Evolutionary conservation across 2,888 invertebrate genomes (phyloP), one percentile per base, ranked within the genome.

Genomic region (Isotomurus palustris): DNA sequence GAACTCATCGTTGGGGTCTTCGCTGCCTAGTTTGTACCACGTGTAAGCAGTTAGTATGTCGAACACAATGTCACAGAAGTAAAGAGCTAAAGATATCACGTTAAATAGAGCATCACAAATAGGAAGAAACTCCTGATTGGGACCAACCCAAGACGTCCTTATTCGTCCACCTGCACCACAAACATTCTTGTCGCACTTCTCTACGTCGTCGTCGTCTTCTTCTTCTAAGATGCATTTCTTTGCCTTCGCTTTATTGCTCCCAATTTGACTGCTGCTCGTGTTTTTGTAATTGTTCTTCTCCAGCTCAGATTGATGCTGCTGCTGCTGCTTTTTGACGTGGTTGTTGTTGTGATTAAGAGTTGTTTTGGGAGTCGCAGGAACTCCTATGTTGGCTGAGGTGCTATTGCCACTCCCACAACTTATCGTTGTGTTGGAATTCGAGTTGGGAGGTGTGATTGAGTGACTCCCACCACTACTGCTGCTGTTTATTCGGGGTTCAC

Each of bases 61-160:
- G 76, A 91, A 91, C 6, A 91, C 89, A 63, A 90, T 84, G 79
- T 91, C 90, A 80, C 91, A 91, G 77, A 91, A 91, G 75, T 91
- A 91, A 24, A 88, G 88, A 57, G 89, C 89, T 70, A 91, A 78
- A 47, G 91, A 91, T 71, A 91, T 89, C 75, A 91, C 87, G 78
- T 91, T 91, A 80, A 91, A 91, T 47, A 91, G 80, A 67, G 91
- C 87, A 79, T 91, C 91, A 81, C 91, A 91, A 75, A 91, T 82
- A 70, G 91, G 91, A 77, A 91, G 81, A 77, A 91, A 91, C 80
- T 91, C 90, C 68, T 75, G 74, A 38, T 57, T 57, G 8, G 61
- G 61, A 27, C 56, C 56, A 19, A 57, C 57, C 48, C 57, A 57
- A 22, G 57, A 47, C 38, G 56, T 41, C 44, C 45, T 49, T 2